Conservation (phyloP, 1,140 invertebrate species). For the Pissodes strobi region DNA sequence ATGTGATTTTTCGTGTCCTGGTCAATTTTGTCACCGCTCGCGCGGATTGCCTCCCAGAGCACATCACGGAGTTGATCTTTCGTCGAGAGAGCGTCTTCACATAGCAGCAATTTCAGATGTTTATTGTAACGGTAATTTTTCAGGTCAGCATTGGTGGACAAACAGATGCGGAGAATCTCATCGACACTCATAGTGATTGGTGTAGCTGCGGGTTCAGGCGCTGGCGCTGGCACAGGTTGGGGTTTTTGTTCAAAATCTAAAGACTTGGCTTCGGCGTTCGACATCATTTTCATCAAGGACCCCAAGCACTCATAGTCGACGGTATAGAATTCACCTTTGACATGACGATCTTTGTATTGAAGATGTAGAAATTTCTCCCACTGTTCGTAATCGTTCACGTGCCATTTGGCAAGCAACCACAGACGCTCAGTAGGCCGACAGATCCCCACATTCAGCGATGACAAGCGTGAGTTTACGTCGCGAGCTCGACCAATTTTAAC, state of each 20-base stretch:
- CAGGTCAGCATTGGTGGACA: neutral
- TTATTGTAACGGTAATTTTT: neutral
- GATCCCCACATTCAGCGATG: no score
- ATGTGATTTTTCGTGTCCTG: neutral
- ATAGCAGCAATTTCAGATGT: neutral
- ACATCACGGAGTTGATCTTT: neutral
- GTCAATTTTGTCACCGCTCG: neutral
- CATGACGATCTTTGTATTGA: neutral
- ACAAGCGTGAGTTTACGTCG: no score
- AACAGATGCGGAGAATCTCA: neutral
- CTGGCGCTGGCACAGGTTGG: neutral
- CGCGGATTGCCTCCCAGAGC: neutral
- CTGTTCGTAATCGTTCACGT: neutral
- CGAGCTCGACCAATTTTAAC: no score
- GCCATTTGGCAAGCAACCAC: neutral
- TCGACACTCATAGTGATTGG: neutral
- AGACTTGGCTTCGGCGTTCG: neutral
- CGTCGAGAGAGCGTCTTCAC: neutral
- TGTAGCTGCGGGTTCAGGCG: neutral
- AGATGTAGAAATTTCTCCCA: neutral
- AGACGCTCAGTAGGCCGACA: neutral
- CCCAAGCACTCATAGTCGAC: neutral
- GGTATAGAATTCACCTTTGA: neutral
- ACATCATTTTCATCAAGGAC: neutral
- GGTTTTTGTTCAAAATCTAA: neutral